phyloP scores from a whole-genome alignment of 92 coral and sea anemone species.

The Epizoanthus ramosus region DNA sequence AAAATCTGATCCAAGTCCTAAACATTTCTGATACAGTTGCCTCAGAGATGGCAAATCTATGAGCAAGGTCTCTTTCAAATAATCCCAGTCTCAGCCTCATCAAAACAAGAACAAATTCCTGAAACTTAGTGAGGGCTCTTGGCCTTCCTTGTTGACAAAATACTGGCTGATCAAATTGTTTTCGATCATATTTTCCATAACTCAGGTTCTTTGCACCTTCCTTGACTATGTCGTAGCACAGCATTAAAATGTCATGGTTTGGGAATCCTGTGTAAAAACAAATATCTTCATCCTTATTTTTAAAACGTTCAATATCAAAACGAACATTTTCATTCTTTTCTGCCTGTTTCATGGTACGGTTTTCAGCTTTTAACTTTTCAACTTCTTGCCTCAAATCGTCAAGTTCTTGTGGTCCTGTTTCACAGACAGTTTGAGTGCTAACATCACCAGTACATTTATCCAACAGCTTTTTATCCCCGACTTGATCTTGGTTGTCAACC shows the following conservation, averaged over 20 bases:
- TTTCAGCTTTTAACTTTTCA: too few relatives aligned
- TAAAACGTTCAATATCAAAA: constrained; percentile 53
- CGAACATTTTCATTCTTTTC: too few relatives aligned
- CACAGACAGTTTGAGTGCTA: too few relatives aligned
- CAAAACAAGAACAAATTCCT: constrained; percentile 64
- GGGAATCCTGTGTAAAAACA: constrained; percentile 60
- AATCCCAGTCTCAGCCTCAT: constrained; percentile 63
- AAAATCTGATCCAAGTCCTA: constrained; percentile 62
- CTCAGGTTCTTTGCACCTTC: constrained; percentile 49
- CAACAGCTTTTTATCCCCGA: too few relatives aligned
- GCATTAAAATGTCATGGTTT: constrained; percentile 57
- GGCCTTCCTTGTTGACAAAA: constrained; percentile 45
- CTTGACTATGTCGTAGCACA: constrained; percentile 56
- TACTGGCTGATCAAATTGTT: constrained; percentile 4
- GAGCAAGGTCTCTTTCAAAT: constrained; percentile 59
- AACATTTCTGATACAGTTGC: constrained; percentile 47
- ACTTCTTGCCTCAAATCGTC: too few relatives aligned
- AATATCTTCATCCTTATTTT: constrained; percentile 49
- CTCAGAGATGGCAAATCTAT: constrained; percentile 50
- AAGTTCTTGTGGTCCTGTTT: too few relatives aligned
- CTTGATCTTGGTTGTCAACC: too few relatives aligned
- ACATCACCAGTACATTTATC: too few relatives aligned
- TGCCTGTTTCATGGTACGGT: too few relatives aligned
- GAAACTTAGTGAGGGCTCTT: constrained; percentile 39
- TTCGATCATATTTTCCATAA: constrained; percentile 43